These are phyloP conservation scores for Bombycilla garrulus DNA, from an alignment of 2,113 vertebrate genomes.

Conservation along the genomic window DNA sequence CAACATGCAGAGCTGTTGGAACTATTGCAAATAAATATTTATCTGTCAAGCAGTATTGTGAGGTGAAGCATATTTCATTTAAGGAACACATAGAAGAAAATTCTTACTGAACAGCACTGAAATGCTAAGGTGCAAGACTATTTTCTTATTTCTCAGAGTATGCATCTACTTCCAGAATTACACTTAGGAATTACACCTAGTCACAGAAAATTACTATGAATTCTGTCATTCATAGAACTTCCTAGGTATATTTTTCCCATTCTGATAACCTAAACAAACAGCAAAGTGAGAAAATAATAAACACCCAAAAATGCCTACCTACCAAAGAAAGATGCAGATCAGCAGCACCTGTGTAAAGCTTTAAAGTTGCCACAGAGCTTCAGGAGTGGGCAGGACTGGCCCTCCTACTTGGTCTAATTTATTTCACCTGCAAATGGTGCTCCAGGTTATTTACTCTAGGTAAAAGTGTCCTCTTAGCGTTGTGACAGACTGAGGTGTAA, in stretches of 20 bases:
- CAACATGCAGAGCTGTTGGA: not conserved
- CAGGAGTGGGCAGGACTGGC: not conserved
- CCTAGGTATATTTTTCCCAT: not conserved
- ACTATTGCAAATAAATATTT: constrained; percentile 4
- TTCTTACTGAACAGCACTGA: not conserved
- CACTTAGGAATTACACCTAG: not conserved
- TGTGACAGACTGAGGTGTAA: not conserved
- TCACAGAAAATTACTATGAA: not conserved
- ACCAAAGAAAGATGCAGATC: not conserved
- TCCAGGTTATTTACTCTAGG: not conserved
- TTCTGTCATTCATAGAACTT: not conserved
- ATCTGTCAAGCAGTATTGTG: constrained; percentile 14
- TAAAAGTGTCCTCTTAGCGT: not conserved
- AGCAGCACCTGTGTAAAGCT: not conserved
- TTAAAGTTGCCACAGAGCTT: not conserved
- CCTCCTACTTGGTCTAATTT: not conserved
- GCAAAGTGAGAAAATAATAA: not conserved
- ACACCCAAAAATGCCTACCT: not conserved
- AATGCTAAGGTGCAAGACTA: not conserved
- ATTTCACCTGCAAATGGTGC: not conserved
- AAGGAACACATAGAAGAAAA: constrained; percentile 26
- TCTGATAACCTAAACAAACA: not conserved
- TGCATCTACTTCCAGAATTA: not conserved
- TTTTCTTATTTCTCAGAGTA: not conserved
- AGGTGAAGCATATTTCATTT: constrained; percentile 28